Evolutionary conservation across 2,797 vertebrate genomes (phyloP).

Genomic region (Arctocebus calabarensis): DNA sequence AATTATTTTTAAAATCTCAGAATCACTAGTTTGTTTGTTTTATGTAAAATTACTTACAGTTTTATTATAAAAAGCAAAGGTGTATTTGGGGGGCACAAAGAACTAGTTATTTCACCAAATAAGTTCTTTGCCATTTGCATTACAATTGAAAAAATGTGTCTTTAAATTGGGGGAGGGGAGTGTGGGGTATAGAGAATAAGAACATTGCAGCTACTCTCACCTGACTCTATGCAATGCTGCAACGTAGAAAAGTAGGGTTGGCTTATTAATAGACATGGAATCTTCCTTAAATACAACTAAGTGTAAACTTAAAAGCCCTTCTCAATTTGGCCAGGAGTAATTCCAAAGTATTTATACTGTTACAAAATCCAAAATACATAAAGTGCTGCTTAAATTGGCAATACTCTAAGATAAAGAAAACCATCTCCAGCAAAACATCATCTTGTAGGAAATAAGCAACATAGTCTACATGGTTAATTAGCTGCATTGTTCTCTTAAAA

Average conservation of each 20-base stretch:
- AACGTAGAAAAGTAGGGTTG: neutral
- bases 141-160: neutral
- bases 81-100: neutral
- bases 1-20: neutral
- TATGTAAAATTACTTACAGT: neutral
- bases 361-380: neutral
- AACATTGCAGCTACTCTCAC: neutral
- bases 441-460: too few relatives aligned
- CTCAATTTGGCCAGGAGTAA: neutral
- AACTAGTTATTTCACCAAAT: neutral
- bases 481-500: too few relatives aligned
- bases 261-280: neutral
- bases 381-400: neutral
- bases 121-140: neutral
- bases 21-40: neutral
- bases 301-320: neutral
- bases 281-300: neutral
- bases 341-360: neutral
- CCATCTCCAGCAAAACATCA: too few relatives aligned
- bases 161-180: neutral
- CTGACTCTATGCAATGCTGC: neutral
- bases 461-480: too few relatives aligned
- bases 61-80: neutral
- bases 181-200: neutral
- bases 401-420: neutral